A percentile compares a stretch with the other conserved stretches of the same genome.
Evolutionary conservation across 2,888 invertebrate genomes (phyloP).

Genomic region (Formica aserva): DNA sequence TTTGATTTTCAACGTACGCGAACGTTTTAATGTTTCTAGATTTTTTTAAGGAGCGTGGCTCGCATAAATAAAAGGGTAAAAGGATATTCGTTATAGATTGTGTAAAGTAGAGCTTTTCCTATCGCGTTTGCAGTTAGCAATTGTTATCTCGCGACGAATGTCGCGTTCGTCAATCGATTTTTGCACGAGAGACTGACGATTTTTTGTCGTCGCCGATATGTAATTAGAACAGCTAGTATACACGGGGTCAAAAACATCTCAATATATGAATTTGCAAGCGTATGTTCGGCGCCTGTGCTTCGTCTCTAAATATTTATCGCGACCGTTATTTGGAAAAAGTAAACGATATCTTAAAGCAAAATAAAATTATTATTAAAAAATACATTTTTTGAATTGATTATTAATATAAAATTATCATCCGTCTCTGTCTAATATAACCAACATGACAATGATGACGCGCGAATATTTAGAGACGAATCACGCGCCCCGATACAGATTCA

Average conservation of each 20-base stretch:
- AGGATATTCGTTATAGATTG: not conserved
- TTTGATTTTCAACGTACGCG: not conserved
- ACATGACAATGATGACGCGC: too few relatives aligned
- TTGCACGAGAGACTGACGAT: conserved; percentile 4
- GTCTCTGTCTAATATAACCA: too few relatives aligned
- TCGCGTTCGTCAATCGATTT: conserved; percentile 18
- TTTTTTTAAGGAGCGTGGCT: not conserved
- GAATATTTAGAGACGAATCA: not conserved
- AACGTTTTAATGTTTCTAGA: not conserved
- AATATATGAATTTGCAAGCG: not conserved
- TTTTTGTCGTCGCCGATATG: conserved; percentile 36
- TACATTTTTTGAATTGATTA: not conserved
- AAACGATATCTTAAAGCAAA: not conserved
- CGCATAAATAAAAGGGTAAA: conserved; percentile 3
- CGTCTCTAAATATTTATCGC: too few relatives aligned
- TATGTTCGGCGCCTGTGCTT: not conserved
- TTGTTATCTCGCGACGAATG: conserved; percentile 31
- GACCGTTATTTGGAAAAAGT: too few relatives aligned
- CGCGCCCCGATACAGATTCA: not conserved
- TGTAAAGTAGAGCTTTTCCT: not conserved
- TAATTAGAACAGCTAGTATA: conserved; percentile 35
- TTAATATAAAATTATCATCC: not conserved
- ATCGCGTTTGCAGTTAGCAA: not conserved
- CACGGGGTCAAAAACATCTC: not conserved
- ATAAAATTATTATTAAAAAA: not conserved